Evolutionary conservation across 2,888 invertebrate genomes (phyloP).

Genomic region (Diplazon laetatorius): DNA sequence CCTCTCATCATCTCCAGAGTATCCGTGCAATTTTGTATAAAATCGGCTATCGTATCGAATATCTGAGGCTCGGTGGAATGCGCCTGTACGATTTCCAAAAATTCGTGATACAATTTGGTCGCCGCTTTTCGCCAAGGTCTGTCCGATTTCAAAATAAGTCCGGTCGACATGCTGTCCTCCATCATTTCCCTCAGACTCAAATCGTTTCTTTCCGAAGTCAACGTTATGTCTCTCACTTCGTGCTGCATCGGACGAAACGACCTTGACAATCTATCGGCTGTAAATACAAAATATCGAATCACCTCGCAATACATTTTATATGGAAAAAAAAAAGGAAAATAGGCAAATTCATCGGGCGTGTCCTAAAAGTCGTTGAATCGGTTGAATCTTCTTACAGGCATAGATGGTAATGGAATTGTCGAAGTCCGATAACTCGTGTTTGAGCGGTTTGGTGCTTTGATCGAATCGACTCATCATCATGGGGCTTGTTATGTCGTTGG

Average conservation of each 20-base stretch:
- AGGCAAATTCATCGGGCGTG: background rate
- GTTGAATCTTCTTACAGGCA: conserved; percentile 30
- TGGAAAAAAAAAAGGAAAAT: background rate
- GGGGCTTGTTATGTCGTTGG: conserved; percentile 54
- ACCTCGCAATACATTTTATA: background rate
- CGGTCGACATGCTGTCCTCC: conserved; percentile 78
- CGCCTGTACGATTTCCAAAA: conserved; percentile 77
- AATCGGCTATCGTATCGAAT: conserved; percentile 86
- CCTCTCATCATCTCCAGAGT: conserved; percentile 84
- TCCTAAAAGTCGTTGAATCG: background rate
- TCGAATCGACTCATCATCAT: conserved; percentile 57
- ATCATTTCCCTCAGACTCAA: conserved; percentile 77
- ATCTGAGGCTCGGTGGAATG: conserved; percentile 82
- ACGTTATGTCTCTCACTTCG: conserved; percentile 73
- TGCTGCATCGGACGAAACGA: conserved; percentile 65
- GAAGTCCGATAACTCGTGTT: conserved; percentile 65
- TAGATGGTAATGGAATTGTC: conserved; percentile 71
- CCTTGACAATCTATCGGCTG: conserved; percentile 52
- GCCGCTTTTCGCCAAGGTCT: conserved; percentile 77
- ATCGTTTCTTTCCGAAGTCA: conserved; percentile 71
- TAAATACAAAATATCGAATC: background rate
- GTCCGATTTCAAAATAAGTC: conserved; percentile 77
- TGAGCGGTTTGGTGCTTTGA: conserved; percentile 51
- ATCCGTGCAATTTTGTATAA: conserved; percentile 86
- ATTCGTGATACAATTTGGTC: conserved; percentile 77